phyloP scores from a whole-genome alignment of 2,888 invertebrate genomes.

The Bibio marci region DNA sequence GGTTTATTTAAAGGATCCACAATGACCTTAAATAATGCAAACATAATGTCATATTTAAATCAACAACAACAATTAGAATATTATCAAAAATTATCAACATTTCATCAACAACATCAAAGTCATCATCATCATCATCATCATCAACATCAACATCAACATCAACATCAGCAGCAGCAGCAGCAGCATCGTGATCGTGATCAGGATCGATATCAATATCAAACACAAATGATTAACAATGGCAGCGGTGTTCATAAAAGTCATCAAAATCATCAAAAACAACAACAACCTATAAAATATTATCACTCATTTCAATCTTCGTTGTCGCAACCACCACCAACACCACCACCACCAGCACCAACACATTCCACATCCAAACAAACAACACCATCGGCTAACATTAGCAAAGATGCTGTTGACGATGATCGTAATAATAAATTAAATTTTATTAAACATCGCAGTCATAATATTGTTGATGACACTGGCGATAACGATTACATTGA shows the following conservation, averaged over 20 bases:
- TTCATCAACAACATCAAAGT: constrained; percentile 44
- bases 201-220: too few species aligned
- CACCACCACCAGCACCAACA: constrained; percentile 1
- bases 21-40: constrained; percentile 44
- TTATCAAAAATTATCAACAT: too few species aligned
- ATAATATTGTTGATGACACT: too few species aligned
- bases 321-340: background rate
- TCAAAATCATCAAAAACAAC: too few species aligned
- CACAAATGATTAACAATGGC: too few species aligned
- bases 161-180: constrained; percentile 5
- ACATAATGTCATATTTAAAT: constrained; percentile 3
- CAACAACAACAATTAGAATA: background rate
- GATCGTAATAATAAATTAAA: too few species aligned
- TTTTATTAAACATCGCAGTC: too few species aligned
- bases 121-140: constrained; percentile 44
- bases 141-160: constrained; percentile 23
- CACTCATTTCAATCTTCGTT: background rate
- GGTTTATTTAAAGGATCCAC: constrained; percentile 73
- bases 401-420: constrained; percentile 25
- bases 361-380: constrained; percentile 13
- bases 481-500: too few species aligned
- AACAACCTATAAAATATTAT: constrained; percentile 4
- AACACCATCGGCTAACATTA: constrained; percentile 27
- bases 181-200: too few species aligned
- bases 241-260: too few species aligned